Conservation (phyloP, 2,797 vertebrate species). For the Manis crassicaudata region DNA sequence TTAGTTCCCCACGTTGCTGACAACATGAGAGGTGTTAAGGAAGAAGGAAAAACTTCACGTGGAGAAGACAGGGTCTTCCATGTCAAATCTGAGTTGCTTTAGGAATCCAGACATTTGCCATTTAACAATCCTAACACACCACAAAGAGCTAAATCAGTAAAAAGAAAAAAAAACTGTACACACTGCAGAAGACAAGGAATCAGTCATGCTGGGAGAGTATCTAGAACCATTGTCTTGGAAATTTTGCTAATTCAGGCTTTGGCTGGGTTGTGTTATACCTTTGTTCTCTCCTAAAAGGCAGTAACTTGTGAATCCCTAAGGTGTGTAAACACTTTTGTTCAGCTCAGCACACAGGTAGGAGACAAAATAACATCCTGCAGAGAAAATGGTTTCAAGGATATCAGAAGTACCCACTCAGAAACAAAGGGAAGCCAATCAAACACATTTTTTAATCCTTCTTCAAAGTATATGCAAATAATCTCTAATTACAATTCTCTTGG, state of each 20-base stretch:
- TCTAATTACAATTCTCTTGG: not conserved
- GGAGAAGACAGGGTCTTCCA: not conserved
- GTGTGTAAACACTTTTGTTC: not conserved
- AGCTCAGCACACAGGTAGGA: not conserved
- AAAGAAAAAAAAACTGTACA: not conserved
- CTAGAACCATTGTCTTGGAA: not conserved
- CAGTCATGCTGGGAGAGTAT: not conserved
- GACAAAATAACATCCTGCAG: not conserved
- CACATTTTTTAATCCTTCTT: not conserved
- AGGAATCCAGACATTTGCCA: not conserved
- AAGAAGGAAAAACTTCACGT: not conserved
- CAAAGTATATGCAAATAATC: not conserved
- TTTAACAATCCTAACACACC: too few relatives aligned
- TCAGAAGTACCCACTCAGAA: not conserved
- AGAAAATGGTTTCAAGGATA: not conserved
- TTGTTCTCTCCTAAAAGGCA: not conserved
- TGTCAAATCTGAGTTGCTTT: rapidly evolving
- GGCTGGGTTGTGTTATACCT: not conserved
- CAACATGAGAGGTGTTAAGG: rapidly evolving
- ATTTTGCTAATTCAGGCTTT: constrained; percentile 14
- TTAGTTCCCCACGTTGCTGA: rapidly evolving
- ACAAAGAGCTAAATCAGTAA: not conserved
- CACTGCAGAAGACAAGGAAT: not conserved
- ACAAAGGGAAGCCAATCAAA: not conserved
- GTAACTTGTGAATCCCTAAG: constrained; percentile 2